Conservation (phyloP, 2,113 vertebrate genomes). For the Aspiorhynchus laticeps region DNA sequence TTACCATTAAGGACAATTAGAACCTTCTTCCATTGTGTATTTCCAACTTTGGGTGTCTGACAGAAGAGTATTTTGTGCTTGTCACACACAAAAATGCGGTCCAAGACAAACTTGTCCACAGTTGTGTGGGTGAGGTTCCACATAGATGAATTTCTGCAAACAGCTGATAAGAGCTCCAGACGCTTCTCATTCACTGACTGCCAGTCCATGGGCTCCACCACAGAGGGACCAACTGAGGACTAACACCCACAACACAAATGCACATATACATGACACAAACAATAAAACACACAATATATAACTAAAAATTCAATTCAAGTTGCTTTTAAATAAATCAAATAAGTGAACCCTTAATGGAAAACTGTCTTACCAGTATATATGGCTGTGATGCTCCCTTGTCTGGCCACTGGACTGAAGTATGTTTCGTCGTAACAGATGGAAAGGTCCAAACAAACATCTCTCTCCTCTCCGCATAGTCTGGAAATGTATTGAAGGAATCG, state of each 20-base stretch:
- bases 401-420: constrained; percentile 56
- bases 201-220: constrained; percentile 68
- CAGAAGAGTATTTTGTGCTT: constrained; percentile 97
- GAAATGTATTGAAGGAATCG: constrained; percentile 21
- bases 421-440: constrained; percentile 75
- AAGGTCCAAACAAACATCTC: constrained; percentile 75
- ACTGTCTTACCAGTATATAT: constrained; percentile 76
- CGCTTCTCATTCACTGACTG: constrained; percentile 79
- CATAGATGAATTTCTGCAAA: constrained; percentile 84
- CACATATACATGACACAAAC: not conserved
- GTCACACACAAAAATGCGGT: constrained; percentile 97
- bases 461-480: constrained; percentile 82
- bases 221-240: constrained; percentile 72
- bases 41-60: constrained; percentile 98
- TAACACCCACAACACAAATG: constrained; percentile 61
- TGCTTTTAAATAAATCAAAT: not conserved
- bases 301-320: not conserved
- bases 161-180: constrained; percentile 79
- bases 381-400: constrained; percentile 70
- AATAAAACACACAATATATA: not conserved
- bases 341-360: not conserved
- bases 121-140: constrained; percentile 86
- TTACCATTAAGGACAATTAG: constrained; percentile 95
- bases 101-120: constrained; percentile 92
- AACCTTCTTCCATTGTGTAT: constrained; percentile 99